Evolutionary conservation across 2,888 invertebrate genomes (phyloP).

Genomic region (Perithous albicinctus): DNA sequence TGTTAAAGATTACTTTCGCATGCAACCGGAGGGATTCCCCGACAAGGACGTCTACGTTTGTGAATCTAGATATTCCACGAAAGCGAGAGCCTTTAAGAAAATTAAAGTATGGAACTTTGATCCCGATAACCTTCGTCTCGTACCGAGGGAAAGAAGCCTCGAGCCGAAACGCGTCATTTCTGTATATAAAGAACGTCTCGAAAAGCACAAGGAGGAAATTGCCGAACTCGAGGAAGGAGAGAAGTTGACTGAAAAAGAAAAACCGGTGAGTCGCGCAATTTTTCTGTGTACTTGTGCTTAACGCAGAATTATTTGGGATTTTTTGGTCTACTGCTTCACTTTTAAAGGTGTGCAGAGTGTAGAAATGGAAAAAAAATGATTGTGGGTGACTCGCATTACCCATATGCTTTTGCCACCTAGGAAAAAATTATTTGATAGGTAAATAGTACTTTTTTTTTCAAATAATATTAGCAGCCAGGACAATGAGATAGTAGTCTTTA

Average conservation of each 20-base stretch:
- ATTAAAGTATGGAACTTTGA: slow-evolving; percentile 92
- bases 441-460: too few species aligned
- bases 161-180: slow-evolving; percentile 96
- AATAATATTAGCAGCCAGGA: too few species aligned
- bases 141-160: slow-evolving; percentile 90
- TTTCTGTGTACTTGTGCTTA: too few species aligned
- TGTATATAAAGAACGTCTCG: slow-evolving; percentile 95
- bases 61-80: slow-evolving; percentile 96
- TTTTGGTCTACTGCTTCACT: too few species aligned
- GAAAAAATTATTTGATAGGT: too few species aligned
- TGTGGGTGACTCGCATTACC: too few species aligned
- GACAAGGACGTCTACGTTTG: slow-evolving; percentile 99
- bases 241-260: slow-evolving; percentile 93
- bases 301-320: too few species aligned
- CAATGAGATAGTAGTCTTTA: too few species aligned
- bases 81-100: slow-evolving; percentile 95
- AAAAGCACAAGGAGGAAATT: slow-evolving; percentile 95
- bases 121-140: slow-evolving; percentile 88
- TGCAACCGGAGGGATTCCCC: slow-evolving; percentile 93
- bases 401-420: too few species aligned
- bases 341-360: too few species aligned
- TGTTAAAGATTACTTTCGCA: slow-evolving; percentile 97
- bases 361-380: too few species aligned
- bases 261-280: slow-evolving; percentile 88
- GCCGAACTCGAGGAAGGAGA: slow-evolving; percentile 94